Conservation (phyloP, 2,113 vertebrate species). For the Lutjanus erythropterus region DNA sequence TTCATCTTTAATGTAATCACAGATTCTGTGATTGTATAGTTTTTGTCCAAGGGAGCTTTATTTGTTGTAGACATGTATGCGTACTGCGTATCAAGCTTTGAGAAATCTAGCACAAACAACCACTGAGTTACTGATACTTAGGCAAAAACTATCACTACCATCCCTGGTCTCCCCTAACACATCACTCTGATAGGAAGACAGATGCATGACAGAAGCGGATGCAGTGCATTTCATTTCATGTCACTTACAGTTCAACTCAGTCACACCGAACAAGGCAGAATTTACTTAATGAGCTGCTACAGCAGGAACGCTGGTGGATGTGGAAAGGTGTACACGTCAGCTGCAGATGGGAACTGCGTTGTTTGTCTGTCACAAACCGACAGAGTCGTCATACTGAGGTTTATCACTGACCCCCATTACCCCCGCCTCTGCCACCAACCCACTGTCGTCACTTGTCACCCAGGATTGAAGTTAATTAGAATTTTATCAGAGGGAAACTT, state of each 20-base stretch:
- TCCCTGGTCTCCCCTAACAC: no score
- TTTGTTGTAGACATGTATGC: no score
- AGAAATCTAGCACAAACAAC: no score
- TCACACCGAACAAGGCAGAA: background rate
- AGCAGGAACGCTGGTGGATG: background rate
- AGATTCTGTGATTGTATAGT: no score
- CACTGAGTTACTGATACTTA: no score
- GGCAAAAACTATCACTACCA: no score
- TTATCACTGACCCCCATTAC: background rate
- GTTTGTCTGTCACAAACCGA: slow-evolving; percentile 5
- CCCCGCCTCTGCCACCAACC: background rate
- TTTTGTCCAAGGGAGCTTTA: no score
- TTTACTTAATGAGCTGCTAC: background rate
- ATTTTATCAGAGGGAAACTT: slow-evolving; percentile 71
- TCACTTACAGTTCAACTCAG: slow-evolving; percentile 19
- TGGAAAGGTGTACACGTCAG: background rate
- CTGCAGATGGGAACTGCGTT: background rate
- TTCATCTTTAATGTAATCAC: no score
- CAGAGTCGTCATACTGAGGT: background rate
- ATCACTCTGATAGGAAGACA: slow-evolving; percentile 13
- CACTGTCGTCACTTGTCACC: slow-evolving; percentile 30
- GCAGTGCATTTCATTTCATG: slow-evolving; percentile 14
- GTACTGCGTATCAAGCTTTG: no score
- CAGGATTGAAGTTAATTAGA: slow-evolving; percentile 74
- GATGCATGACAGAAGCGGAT: slow-evolving; percentile 9